A percentile compares a stretch with the other conserved stretches of the same genome.
phyloP scores from a whole-genome alignment of 1,140 invertebrate genomes.

The Cheumatopsyche charites region DNA sequence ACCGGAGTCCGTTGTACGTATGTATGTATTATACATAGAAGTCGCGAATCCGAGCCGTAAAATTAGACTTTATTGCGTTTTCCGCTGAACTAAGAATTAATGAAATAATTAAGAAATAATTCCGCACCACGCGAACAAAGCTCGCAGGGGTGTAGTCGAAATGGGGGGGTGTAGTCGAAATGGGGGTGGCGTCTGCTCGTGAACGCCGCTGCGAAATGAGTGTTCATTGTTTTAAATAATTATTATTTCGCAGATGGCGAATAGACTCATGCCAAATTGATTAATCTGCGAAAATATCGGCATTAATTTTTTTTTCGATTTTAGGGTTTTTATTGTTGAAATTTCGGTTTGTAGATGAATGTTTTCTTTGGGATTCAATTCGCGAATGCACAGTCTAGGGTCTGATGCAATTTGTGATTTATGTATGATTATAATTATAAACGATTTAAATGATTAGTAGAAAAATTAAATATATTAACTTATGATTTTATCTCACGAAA shows the following conservation, averaged over 20 bases:
- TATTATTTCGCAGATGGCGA: background rate
- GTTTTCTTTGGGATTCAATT: no score
- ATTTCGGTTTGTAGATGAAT: no score
- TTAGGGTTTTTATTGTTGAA: no score
- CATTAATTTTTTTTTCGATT: no score
- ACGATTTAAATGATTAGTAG: no score
- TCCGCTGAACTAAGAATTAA: constrained; percentile 48
- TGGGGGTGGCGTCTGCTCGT: constrained; percentile 6
- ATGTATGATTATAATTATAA: no score
- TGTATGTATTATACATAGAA: no score
- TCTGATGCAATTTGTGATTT: no score
- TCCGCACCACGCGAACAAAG: constrained; percentile 36
- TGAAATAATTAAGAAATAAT: constrained; percentile 50
- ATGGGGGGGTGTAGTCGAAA: constrained; percentile 10
- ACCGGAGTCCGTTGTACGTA: constrained; percentile 24
- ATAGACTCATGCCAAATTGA: background rate
- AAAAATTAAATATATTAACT: no score
- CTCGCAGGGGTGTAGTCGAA: constrained; percentile 13
- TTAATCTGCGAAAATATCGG: background rate
- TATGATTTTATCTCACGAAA: no score
- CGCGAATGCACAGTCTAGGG: no score
- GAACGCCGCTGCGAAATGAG: constrained; percentile 14
- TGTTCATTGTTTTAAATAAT: constrained; percentile 12
- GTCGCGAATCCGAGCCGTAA: constrained; percentile 41
- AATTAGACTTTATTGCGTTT: constrained; percentile 49